Conservation (phyloP, 2,888 invertebrate genomes). For the Didymodactylos carnosus region DNA sequence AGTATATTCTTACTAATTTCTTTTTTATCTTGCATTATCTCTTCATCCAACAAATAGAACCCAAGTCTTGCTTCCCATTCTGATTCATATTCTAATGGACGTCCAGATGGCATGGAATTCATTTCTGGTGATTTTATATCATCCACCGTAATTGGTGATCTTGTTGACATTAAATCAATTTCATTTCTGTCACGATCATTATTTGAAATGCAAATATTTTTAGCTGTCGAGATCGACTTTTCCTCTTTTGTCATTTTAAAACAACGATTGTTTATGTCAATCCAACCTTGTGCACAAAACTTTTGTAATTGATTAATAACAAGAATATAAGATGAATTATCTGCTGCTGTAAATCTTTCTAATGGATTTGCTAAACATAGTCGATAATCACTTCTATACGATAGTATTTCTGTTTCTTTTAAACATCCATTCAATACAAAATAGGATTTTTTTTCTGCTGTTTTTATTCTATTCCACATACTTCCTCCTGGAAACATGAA, state of each 20-base stretch:
- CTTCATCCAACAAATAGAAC: not conserved
- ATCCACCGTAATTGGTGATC: no score
- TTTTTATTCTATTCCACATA: no score
- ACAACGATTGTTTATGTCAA: not conserved
- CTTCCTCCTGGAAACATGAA: no score
- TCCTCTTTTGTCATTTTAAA: not conserved
- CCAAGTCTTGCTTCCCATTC: not conserved
- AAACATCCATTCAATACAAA: not conserved
- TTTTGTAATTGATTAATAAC: not conserved
- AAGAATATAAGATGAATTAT: not conserved
- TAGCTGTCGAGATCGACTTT: conserved; percentile 1
- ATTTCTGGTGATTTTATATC: no score
- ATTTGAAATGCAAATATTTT: conserved; percentile 5
- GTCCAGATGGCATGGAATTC: not conserved
- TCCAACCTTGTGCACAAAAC: not conserved
- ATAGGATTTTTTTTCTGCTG: no score
- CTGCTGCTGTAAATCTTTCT: not conserved
- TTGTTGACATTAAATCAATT: no score
- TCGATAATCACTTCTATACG: not conserved
- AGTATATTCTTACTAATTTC: no score
- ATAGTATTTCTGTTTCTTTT: not conserved
- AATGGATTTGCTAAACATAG: not conserved
- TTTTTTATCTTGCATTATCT: no score
- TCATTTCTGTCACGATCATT: no score
- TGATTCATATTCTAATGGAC: not conserved